Evolutionary conservation across 2,888 invertebrate genomes (phyloP).

Genomic region (Pseudococcus longispinus): DNA sequence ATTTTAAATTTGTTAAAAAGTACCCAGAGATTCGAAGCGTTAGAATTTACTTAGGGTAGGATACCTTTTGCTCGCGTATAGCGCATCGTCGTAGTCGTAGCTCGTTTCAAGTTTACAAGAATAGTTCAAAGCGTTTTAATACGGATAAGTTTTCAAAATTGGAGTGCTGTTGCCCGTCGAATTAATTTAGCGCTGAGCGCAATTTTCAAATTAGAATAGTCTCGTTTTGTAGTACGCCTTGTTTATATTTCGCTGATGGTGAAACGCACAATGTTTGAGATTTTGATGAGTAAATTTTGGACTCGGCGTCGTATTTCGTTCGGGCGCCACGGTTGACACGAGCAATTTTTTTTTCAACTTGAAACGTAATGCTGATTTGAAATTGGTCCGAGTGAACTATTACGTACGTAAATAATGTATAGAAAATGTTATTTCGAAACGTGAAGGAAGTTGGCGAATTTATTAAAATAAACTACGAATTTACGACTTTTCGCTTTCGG

Average conservation of each 20-base stretch:
- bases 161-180: slow-evolving; percentile 33
- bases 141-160: slow-evolving; percentile 28
- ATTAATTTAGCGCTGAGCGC: slow-evolving; percentile 31
- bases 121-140: slow-evolving; percentile 40
- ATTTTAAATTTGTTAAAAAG: slow-evolving; percentile 31
- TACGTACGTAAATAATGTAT: background rate
- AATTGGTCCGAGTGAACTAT: background rate
- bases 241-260: slow-evolving; percentile 2
- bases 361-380: background rate
- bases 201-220: slow-evolving; percentile 39
- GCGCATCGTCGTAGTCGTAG: background rate
- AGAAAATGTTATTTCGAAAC: background rate
- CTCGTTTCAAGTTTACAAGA: background rate
- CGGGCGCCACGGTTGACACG: background rate
- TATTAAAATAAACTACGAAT: background rate
- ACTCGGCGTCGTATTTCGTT: background rate
- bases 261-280: background rate
- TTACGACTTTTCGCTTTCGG: background rate
- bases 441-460: background rate
- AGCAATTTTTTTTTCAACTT: background rate
- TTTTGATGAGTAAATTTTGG: background rate
- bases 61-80: background rate
- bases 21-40: slow-evolving; percentile 8
- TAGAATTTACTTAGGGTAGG: slow-evolving; percentile 10
- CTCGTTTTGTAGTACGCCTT: slow-evolving; percentile 29